Conservation (phyloP, 2,888 invertebrate species). For the Herminia tarsipennalis region DNA sequence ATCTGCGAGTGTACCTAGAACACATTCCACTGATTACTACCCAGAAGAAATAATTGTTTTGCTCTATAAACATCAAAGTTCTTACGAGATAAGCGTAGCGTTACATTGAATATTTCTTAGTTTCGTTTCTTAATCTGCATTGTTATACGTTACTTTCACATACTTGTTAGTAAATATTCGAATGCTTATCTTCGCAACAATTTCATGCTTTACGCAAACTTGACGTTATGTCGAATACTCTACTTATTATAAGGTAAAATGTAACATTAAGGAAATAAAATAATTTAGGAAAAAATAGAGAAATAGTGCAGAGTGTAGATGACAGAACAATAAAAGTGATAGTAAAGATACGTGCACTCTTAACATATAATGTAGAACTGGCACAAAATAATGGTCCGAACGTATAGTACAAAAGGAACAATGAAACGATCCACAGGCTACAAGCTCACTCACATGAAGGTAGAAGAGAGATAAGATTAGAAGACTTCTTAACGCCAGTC, state of each 20-base stretch:
- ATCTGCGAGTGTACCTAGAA: conserved; percentile 93
- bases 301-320: conserved; percentile 33
- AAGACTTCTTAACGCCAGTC: no score
- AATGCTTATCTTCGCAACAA: conserved; percentile 46
- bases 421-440: conserved; percentile 37
- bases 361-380: conserved; percentile 35
- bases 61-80: conserved; percentile 24
- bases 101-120: conserved; percentile 34
- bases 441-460: conserved; percentile 6
- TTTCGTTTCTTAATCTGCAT: conserved; percentile 46
- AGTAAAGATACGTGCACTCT: conserved; percentile 38
- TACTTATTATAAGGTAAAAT: conserved; percentile 8
- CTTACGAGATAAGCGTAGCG: conserved; percentile 41
- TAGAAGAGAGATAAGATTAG: background rate
- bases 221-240: conserved; percentile 2
- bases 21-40: conserved; percentile 26
- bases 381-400: conserved; percentile 24
- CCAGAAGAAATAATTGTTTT: background rate
- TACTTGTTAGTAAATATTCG: conserved; percentile 47
- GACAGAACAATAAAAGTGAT: conserved; percentile 28
- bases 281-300: conserved; percentile 18
- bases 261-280: conserved; percentile 26
- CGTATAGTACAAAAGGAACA: conserved; percentile 27
- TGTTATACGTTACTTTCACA: conserved; percentile 54
- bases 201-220: conserved; percentile 21